Base-by-base conservation (phyloP, 2,113 vertebrate species). In the Poeciliopsis turrubarensis region DNA sequence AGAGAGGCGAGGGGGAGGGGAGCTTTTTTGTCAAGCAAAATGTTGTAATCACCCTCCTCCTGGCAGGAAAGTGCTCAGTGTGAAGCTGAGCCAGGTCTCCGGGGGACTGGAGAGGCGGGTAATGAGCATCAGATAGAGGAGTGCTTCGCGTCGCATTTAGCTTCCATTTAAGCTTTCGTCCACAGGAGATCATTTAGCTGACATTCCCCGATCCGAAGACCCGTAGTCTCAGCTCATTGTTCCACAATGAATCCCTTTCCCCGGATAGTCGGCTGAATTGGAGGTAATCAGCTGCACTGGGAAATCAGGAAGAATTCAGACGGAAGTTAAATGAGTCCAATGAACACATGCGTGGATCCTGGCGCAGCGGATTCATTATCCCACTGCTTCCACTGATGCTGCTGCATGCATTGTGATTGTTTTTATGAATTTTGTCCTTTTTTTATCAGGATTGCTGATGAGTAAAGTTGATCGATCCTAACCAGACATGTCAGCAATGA, bases 1-100 rank as follows among this genome's bases (percentile, higher is more conserved):
- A 72, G 65, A 77, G 34, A 83, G 34, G 41, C 6, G 60, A 80
- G 75, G 69, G 70, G 81, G 62, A 72, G 74, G 76, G 72, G 71
- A 65, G 81, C 81, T 74, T 61, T 87, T 86, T 89, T 90, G 86
- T 91, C 34, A 65, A 89, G 89, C 82, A 88, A 91, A 92, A 91
- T 83, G 91, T 89, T 91, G 86, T 89, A 92, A 92, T 92, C 91
- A 90, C 84, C 91, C 89, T 91, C 92, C 91, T 85, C 84, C 91
- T 90, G 89, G 89, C 89, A 90, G 89, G 72, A 79, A 87, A 90
- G 81, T 86, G 90, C 86, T 81, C 75, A 39, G 72, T 57, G 29
- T 73, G 88, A 90, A 86, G 89, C 86, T 84, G 87, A 87, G 84
- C 89, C 84, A 91, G 86, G 87, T 78, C 89, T 83, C 73, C 25